Evolutionary conservation across 1,140 invertebrate genomes (phyloP).

Genomic region (Musca vetustissima): DNA sequence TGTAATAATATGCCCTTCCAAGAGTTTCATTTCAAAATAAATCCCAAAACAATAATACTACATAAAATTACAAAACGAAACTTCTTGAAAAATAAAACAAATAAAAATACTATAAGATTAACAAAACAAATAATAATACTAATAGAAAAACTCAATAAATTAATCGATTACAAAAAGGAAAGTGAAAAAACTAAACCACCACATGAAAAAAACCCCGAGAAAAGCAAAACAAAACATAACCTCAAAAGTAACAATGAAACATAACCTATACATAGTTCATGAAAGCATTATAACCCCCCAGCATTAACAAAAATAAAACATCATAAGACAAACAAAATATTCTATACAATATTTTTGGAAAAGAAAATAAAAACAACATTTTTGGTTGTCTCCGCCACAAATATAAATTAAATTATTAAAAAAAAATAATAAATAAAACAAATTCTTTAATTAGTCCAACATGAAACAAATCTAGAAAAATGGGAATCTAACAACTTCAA

Average conservation of each 20-base stretch:
- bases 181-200: too few species aligned
- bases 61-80: background rate
- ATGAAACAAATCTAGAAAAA: slow-evolving; percentile 16
- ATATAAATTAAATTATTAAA: background rate
- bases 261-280: slow-evolving; percentile 18
- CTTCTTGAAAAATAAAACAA: background rate
- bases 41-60: slow-evolving; percentile 1
- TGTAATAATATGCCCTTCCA: background rate
- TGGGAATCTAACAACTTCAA: slow-evolving; percentile 2
- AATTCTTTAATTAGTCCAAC: slow-evolving; percentile 5
- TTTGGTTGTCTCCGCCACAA: too few species aligned
- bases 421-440: background rate
- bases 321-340: background rate
- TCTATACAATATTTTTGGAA: background rate
- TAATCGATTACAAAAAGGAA: too few species aligned
- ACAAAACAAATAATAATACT: slow-evolving; percentile 20
- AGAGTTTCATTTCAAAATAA: slow-evolving; percentile 20
- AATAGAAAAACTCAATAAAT: slow-evolving; percentile 9
- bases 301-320: slow-evolving; percentile 8
- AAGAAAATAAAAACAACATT: too few species aligned
- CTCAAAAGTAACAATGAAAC: too few species aligned
- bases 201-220: too few species aligned
- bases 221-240: too few species aligned
- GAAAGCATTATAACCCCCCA: background rate
- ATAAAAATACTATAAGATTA: slow-evolving; percentile 5